These are phyloP conservation scores for Magallana ariakensis DNA, from an alignment of 1,140 invertebrate species.

Conservation along the genomic window DNA sequence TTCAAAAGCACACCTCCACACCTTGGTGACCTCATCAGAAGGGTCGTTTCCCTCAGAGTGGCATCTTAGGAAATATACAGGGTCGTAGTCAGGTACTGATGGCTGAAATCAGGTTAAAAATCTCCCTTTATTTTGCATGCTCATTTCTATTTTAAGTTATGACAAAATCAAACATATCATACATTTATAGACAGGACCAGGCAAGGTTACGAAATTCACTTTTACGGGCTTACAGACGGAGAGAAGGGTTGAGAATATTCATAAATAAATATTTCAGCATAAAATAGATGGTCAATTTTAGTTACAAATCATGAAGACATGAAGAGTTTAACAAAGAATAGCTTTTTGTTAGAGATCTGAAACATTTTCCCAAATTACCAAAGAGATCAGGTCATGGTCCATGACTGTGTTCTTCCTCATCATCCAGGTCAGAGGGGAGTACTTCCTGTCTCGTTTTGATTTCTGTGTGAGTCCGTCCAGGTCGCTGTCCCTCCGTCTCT, in stretches of 20 bases:
- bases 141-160: no score
- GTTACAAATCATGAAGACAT: no score
- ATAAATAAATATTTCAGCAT: no score
- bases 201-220: no score
- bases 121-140: neutral
- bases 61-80: constrained; percentile 72
- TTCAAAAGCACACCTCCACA: constrained; percentile 81
- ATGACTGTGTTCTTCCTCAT: neutral
- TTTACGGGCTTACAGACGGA: no score
- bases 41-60: constrained; percentile 72
- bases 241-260: no score
- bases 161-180: no score
- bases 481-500: neutral
- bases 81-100: constrained; percentile 68
- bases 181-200: no score
- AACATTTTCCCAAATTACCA: neutral
- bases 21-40: constrained; percentile 74
- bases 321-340: no score
- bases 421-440: constrained; percentile 7
- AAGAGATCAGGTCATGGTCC: neutral
- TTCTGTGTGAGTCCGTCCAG: neutral
- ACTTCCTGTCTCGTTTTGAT: constrained; percentile 19
- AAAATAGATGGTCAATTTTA: no score
- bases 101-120: constrained; percentile 50
- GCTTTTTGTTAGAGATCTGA: no score